Base-by-base conservation (phyloP, 2,797 vertebrate genomes). In the Poeciliopsis gracilis region DNA sequence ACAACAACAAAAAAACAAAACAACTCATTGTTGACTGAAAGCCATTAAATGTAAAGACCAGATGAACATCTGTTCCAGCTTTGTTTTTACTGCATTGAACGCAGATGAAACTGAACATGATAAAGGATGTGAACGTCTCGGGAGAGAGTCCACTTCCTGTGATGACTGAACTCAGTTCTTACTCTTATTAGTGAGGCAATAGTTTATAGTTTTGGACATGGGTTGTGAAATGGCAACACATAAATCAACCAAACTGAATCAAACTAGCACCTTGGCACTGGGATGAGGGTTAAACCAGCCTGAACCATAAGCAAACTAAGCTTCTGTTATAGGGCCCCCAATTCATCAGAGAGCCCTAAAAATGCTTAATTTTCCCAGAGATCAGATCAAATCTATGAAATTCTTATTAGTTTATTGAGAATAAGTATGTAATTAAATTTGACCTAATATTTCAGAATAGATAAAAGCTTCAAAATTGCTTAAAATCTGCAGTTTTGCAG, bases 31-130 rank as follows among this genome's bases (percentile, higher is more conserved):
- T 33, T 51, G 30, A 70, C 71, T 51, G 30, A 51, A 36, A 51
- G 71, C 47, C 71, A 73, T 73, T 47, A 36, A 30, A 53, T n/a
- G 15, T 41, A 25, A 55, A 53, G 47, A 53, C 28, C 71, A 73
- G 71, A 51, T 36, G 30, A 12, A 15, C 30, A 23, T 73, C 20
- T 53, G 20, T 36, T 53, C 49, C 33, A 12, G 5, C 47, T 33
- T 23, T 30, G 28, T 38, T 70, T 25, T 69, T 25, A 69, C 36
- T 69, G 41, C 66, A 41, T 41, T 67, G 18, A 25, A 41, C 25
- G 1, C 36, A 43, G 25, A 12, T n/a, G 38, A n/a, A 43, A n/a
- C n/a, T 45, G 25, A 45, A 69, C 15, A 70, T n/a, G 38, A n/a
- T 23, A 38, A 67, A 67, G 13, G 41, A 25, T n/a, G 23, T 70